Evolutionary conservation across 2,888 invertebrate genomes (phyloP).

Genomic region (Meteorus cinctellus): DNA sequence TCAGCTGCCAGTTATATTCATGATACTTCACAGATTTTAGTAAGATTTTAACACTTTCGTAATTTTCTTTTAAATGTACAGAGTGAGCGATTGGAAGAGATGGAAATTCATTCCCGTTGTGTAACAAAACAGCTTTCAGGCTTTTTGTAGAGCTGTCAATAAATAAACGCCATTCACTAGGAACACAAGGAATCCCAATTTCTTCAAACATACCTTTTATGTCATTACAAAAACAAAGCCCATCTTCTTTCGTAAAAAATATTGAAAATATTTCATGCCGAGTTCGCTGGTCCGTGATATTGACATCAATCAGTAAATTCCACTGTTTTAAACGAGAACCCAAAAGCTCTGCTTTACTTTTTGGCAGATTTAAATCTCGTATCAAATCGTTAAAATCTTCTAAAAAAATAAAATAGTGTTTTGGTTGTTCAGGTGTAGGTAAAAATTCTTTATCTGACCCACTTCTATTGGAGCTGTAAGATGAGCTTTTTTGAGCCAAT

Average conservation of each 20-base stretch:
- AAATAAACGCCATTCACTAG: slow-evolving; percentile 33
- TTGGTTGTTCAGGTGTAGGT: slow-evolving; percentile 41
- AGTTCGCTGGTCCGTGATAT: slow-evolving; percentile 41
- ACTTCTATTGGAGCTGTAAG: not conserved
- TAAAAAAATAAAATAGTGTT: slow-evolving; percentile 39
- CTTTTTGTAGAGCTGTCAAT: slow-evolving; percentile 38
- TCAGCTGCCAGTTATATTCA: slow-evolving; percentile 58
- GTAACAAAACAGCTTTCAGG: slow-evolving; percentile 40
- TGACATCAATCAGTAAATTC: slow-evolving; percentile 46
- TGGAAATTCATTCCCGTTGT: slow-evolving; percentile 50
- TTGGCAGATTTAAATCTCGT: slow-evolving; percentile 53
- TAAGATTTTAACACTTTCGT: slow-evolving; percentile 59
- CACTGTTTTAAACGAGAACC: slow-evolving; percentile 50
- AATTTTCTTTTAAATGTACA: slow-evolving; percentile 59
- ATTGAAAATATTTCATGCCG: slow-evolving; percentile 21
- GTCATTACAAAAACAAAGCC: too few relatives aligned
- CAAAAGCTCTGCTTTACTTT: slow-evolving; percentile 50
- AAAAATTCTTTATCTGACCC: slow-evolving; percentile 18
- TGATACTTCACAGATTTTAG: slow-evolving; percentile 56
- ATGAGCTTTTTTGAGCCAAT: not conserved
- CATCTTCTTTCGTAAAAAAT: too few relatives aligned
- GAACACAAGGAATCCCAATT: slow-evolving; percentile 36
- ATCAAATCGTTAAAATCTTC: slow-evolving; percentile 53
- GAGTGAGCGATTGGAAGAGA: slow-evolving; percentile 61
- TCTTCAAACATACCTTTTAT: too few relatives aligned